phyloP scores from a whole-genome alignment of 2,113 vertebrate species.

The Rallus limicola region DNA sequence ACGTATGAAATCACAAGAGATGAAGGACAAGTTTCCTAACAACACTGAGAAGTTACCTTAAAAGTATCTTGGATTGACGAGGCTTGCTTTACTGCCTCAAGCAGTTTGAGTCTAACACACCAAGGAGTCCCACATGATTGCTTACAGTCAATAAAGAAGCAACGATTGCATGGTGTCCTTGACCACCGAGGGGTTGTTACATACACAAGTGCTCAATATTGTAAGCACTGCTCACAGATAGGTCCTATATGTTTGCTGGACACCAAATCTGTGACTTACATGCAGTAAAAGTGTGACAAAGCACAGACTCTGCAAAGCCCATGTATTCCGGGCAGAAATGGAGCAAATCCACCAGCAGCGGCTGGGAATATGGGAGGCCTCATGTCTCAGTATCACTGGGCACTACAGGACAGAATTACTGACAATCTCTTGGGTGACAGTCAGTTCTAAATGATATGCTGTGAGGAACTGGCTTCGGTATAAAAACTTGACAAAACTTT shows the following conservation, averaged over 20 bases:
- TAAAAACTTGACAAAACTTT: background rate
- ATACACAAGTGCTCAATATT: background rate
- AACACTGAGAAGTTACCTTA: background rate
- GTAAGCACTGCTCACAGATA: background rate
- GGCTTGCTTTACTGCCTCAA: background rate
- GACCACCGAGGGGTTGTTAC: background rate
- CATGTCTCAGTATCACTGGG: background rate
- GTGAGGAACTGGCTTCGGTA: background rate
- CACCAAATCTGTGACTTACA: no score
- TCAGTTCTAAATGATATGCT: background rate
- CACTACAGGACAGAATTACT: background rate
- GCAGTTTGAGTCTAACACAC: background rate
- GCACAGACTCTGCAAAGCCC: background rate
- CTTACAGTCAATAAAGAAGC: background rate
- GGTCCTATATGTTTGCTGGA: background rate
- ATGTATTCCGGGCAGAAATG: background rate
- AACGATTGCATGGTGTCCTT: background rate
- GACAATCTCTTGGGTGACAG: background rate
- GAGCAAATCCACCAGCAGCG: background rate
- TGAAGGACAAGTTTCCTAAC: background rate
- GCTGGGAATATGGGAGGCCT: background rate
- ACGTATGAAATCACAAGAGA: background rate
- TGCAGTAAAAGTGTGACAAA: rapidly evolving
- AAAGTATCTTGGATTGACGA: background rate
- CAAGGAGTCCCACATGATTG: background rate